These are phyloP conservation scores for Polydesmus complanatus DNA, from an alignment of 2,888 invertebrate genomes.

Conservation along the genomic window DNA sequence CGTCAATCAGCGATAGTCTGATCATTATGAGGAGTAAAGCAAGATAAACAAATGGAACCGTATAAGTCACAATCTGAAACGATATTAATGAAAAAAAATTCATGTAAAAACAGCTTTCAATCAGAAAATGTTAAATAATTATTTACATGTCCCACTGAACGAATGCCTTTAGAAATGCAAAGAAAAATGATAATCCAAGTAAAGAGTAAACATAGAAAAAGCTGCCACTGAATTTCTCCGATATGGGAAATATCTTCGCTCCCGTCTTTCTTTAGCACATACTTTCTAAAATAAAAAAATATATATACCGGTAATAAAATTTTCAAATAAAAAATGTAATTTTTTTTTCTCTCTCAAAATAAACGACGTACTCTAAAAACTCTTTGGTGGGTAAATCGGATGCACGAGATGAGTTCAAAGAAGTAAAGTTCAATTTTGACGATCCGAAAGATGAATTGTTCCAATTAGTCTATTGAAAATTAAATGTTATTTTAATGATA, in stretches of 20 bases:
- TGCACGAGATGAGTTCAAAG: no score
- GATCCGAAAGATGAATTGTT: no score
- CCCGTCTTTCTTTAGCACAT: conserved; percentile 19
- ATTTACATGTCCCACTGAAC: conserved; percentile 27
- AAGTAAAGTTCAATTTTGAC: no score
- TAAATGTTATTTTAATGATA: no score
- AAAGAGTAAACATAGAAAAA: conserved; percentile 25
- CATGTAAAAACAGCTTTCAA: background rate
- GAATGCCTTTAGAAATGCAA: conserved; percentile 28
- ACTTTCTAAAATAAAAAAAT: conserved; percentile 17
- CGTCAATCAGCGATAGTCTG: background rate
- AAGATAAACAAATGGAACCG: background rate
- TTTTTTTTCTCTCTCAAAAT: no score
- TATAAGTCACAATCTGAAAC: conserved; percentile 2
- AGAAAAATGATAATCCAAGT: conserved; percentile 27
- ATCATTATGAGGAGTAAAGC: conserved; percentile 2
- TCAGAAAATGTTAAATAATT: background rate
- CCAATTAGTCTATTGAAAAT: no score
- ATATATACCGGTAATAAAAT: background rate
- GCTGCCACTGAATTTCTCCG: conserved; percentile 25
- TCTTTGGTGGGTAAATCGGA: background rate
- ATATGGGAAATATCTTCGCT: conserved; percentile 20
- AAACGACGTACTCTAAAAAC: background rate
- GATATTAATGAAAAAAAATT: background rate
- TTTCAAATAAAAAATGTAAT: background rate